These are phyloP conservation scores for Radopholus similis DNA, from an alignment of 1,140 invertebrate species.

Conservation along the genomic window DNA sequence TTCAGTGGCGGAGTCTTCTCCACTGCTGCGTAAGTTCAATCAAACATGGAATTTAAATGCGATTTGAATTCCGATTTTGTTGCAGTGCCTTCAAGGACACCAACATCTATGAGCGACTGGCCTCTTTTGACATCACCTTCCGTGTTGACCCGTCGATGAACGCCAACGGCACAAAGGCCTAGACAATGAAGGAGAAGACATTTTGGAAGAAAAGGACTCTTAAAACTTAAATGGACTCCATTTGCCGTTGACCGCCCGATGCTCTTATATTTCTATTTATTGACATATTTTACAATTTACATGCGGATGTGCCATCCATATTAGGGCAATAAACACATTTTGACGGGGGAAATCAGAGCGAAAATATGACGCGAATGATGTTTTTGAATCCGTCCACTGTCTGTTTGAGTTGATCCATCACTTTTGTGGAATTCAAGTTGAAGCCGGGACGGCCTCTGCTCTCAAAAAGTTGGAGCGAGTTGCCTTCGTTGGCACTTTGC, in stretches of 20 bases:
- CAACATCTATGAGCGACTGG: slow-evolving; percentile 54
- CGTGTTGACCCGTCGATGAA: slow-evolving; percentile 27
- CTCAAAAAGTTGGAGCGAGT: not conserved
- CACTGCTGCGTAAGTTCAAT: not conserved
- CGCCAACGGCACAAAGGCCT: too few relatives aligned
- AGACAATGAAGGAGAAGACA: too few relatives aligned
- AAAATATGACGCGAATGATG: not conserved
- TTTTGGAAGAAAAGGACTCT: too few relatives aligned
- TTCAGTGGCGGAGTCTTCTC: not conserved
- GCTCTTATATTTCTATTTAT: too few relatives aligned
- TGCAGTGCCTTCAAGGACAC: slow-evolving; percentile 56
- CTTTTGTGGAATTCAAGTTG: not conserved
- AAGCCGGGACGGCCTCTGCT: too few relatives aligned
- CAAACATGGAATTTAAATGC: not conserved
- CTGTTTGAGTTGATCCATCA: not conserved
- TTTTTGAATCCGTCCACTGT: slow-evolving; percentile 1
- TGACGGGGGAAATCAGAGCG: not conserved
- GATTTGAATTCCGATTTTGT: slow-evolving; percentile 1
- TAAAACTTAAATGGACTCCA: too few relatives aligned
- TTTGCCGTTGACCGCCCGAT: too few relatives aligned
- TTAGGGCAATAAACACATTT: too few relatives aligned
- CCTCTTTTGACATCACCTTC: slow-evolving; percentile 55
- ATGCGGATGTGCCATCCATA: too few relatives aligned
- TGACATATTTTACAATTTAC: too few relatives aligned
- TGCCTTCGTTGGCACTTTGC: not conserved